phyloP scores from a whole-genome alignment of 2,888 invertebrate species.

The Margaritifera margaritifera region DNA sequence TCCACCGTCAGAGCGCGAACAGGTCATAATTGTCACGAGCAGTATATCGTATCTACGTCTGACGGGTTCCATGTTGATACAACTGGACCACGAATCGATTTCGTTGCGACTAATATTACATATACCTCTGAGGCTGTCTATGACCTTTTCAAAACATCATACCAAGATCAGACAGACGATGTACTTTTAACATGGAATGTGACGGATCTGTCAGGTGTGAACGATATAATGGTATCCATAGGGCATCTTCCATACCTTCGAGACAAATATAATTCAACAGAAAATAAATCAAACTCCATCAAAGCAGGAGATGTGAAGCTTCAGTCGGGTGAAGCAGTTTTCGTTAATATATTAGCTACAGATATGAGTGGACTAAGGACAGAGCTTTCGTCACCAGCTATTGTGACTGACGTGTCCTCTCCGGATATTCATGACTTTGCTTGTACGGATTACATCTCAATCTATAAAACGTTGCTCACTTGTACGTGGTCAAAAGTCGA shows the following conservation, averaged over 20 bases:
- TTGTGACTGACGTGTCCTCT: constrained; percentile 38
- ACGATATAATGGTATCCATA: constrained; percentile 9
- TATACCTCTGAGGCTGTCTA: constrained; percentile 13
- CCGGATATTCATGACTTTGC: constrained; percentile 31
- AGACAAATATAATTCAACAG: constrained; percentile 9
- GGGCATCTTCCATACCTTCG: constrained; percentile 19
- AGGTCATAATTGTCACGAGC: constrained; percentile 45
- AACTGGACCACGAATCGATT: constrained; percentile 28
- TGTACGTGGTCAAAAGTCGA: constrained; percentile 37
- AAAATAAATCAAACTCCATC: constrained; percentile 4
- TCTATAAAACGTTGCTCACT: constrained; percentile 22
- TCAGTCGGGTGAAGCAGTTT: constrained; percentile 33
- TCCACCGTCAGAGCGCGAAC: constrained; percentile 50
- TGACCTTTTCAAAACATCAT: constrained; percentile 17
- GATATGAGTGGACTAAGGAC: constrained; percentile 43
- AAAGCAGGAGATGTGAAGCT: constrained; percentile 20
- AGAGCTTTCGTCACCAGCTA: constrained; percentile 25
- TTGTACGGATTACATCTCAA: constrained; percentile 38
- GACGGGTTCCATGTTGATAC: constrained; percentile 52
- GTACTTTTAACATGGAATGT: constrained; percentile 26
- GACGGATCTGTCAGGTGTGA: constrained; percentile 23
- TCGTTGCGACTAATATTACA: constrained; percentile 10
- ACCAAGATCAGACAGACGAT: constrained; percentile 29
- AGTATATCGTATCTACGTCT: constrained; percentile 50
- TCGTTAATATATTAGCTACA: constrained; percentile 28